Evolutionary conservation across 1,140 invertebrate species (phyloP), one percentile per base, ranked within the genome.

Genomic region (Nilaparvata lugens): DNA sequence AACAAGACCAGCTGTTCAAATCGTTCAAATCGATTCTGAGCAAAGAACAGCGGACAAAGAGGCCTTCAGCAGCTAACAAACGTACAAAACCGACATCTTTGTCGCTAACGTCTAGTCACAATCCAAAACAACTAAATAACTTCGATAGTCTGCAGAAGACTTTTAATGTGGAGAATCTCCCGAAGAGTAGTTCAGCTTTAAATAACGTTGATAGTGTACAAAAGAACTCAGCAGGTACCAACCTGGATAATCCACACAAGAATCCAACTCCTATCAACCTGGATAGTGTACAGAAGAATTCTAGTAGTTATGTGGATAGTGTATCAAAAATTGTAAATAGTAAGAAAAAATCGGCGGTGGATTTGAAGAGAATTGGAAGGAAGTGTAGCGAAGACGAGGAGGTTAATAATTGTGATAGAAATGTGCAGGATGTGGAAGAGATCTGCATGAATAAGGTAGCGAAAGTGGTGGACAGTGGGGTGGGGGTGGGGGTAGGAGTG

Each of bases 1-100:
- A 70, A 61, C 69, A 70, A 58, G 69, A 70, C 58, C 58, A 65
- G 35, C 62, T 70, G 31, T 65, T 67, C 23, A 58, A 67, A 24
- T 69, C 66, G 18, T 69, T 69, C 55, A 63, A 64, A 35, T 68
- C 66, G 0, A 69, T 69, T n/a, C 58, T 65, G 19, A 63, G 59
- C 9, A 65, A 63, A 54, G 65, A 68, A 52, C 24, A 16, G 31
- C 57, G 61, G 48, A 38, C 14, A 14, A 14, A n/a, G 18, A 61
- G 35, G 25, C 31, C 31, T 1, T 35, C 31, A 9, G 2, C 31
- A 11, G 35, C 28, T 2, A 60, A 61, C 23, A 61, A 64, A 58
- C 16, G 53, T 35, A 45, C 57, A 43, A 63, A 66, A 62, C 62
- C 64, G 11, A 58, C 40, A 2, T 63, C 62, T 28, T 52, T 55